A percentile compares a stretch with the other conserved stretches of the same genome.
Evolutionary conservation across 2,797 vertebrate species (phyloP).

Genomic region (Meriones psammophilus): DNA sequence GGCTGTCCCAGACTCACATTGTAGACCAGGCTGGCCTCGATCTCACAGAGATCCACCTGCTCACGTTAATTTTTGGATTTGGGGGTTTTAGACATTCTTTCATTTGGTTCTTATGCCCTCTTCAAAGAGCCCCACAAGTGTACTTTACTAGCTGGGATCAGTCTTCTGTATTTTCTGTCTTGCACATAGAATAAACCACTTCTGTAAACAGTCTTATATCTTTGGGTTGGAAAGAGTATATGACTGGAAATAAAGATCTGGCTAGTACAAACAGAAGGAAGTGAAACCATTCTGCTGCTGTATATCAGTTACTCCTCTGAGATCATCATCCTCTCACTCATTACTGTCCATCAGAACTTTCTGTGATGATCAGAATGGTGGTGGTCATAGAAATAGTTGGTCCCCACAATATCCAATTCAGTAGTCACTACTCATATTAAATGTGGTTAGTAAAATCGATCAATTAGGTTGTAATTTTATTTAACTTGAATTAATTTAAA

Average conservation of each 20-base stretch:
- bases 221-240: not conserved
- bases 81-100: not conserved
- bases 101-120: not conserved
- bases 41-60: no score
- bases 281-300: constrained; percentile 14
- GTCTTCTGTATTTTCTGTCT: not conserved
- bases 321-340: not conserved
- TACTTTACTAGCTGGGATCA: not conserved
- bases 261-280: not conserved
- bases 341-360: not conserved
- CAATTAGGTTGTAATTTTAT: constrained; percentile 34
- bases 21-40: no score
- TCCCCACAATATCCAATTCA: not conserved
- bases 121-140: not conserved
- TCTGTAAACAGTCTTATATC: not conserved
- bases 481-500: constrained; percentile 65
- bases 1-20: no score
- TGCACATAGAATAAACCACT: not conserved
- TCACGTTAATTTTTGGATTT: not conserved
- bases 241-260: not conserved
- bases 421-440: not conserved
- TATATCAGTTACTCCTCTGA: constrained; percentile 20
- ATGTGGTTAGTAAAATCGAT: not conserved
- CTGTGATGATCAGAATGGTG: not conserved
- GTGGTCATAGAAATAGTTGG: not conserved